phyloP scores from a whole-genome alignment of 2,113 vertebrate species.

The Bostrychus sinensis region DNA sequence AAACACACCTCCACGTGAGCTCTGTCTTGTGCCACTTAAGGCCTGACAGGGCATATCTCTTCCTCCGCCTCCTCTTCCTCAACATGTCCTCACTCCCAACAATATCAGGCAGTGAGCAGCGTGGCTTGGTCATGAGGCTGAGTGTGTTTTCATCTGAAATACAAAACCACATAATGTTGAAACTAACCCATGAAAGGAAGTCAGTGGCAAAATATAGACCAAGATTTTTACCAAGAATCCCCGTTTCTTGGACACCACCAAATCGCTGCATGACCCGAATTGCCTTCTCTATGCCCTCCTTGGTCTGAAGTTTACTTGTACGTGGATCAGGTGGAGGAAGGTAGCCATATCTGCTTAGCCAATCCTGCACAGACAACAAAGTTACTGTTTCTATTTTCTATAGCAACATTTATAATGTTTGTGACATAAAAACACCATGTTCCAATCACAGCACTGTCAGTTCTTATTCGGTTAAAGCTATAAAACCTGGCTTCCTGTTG shows the following conservation, averaged over 20 bases:
- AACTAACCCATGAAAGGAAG: background rate
- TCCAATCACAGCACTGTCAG: no score
- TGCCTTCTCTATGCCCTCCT: conserved; percentile 77
- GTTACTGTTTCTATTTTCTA: no score
- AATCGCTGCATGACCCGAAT: conserved; percentile 88
- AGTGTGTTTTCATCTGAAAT: conserved; percentile 78
- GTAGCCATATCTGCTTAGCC: conserved; percentile 89
- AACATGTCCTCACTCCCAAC: conserved; percentile 79
- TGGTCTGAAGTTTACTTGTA: conserved; percentile 82
- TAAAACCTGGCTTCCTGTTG: conserved; percentile 27
- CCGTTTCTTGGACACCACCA: conserved; percentile 82
- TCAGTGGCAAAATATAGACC: background rate
- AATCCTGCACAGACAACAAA: conserved; percentile 78
- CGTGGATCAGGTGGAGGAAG: conserved; percentile 83
- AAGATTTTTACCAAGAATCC: conserved; percentile 79
- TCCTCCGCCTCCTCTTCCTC: conserved; percentile 73
- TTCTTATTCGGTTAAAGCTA: background rate
- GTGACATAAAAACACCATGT: no score
- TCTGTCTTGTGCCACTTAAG: conserved; percentile 80
- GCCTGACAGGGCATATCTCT: conserved; percentile 82
- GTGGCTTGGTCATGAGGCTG: conserved; percentile 82
- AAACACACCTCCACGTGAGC: conserved; percentile 85
- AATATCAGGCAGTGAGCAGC: conserved; percentile 89
- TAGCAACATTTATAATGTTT: no score
- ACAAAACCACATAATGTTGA: conserved; percentile 11